Percentiles rank a stretch among this genome's conserved stretches.
Conservation (phyloP, 2,113 vertebrate species). For the Urocitellus parryii region DNA sequence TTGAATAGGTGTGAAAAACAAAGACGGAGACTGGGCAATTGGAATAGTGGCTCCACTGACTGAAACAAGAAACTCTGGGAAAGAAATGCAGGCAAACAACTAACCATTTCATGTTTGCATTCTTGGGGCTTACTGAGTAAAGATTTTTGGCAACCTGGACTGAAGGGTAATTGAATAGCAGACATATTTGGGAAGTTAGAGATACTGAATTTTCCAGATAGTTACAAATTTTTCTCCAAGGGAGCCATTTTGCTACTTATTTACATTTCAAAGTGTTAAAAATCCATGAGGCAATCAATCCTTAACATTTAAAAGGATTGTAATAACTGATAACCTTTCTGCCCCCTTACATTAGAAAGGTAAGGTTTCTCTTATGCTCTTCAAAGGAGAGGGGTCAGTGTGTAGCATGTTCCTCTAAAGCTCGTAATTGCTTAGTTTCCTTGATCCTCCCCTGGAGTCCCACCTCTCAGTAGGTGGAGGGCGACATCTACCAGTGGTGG, state of each 20-base stretch:
- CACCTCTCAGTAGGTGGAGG: not conserved
- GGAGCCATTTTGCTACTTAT: not conserved
- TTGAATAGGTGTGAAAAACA: not conserved
- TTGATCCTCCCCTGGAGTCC: not conserved
- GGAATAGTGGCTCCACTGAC: not conserved
- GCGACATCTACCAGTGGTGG: not conserved
- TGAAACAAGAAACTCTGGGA: not conserved
- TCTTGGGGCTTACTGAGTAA: not conserved
- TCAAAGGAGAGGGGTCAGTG: rapidly evolving
- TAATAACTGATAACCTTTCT: not conserved
- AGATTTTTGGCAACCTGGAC: not conserved
- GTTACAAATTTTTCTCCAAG: not conserved
- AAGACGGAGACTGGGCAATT: not conserved
- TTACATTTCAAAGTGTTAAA: not conserved
- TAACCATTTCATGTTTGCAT: not conserved
- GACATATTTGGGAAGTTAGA: not conserved
- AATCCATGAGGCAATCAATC: no score
- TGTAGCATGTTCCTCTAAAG: not conserved
- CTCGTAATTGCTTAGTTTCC: not conserved
- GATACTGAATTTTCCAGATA: not conserved
- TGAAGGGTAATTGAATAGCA: not conserved
- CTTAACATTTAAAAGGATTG: not conserved
- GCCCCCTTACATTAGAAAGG: not conserved
- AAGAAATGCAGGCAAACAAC: not conserved
- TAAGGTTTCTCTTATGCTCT: not conserved